Base-by-base conservation (phyloP, 1,140 invertebrate species). In the Oreohelix idahoensis region DNA sequence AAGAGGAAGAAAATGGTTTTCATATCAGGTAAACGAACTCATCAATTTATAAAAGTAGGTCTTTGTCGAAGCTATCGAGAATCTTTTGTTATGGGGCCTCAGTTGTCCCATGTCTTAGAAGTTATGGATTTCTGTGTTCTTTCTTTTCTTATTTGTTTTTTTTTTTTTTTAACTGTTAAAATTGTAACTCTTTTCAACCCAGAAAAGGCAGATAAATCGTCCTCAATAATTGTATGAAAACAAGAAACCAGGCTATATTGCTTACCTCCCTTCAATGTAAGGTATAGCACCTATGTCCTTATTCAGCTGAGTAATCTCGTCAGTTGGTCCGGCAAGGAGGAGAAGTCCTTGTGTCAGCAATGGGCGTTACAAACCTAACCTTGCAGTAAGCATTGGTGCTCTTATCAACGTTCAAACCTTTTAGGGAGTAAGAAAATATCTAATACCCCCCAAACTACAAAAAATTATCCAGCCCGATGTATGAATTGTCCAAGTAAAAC, bases 341-440 rank as follows among this genome's bases (percentile, higher is more conserved):
- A 97, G 98, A 79, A 98, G 99, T 81, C 98, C 98, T 98, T 77
- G 98, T 99, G 93, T 99, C 98, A 69, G 98, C 98, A 93, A 99
- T 99, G n/a, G 42, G 97, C 39, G 97, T 98, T 93, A 97, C 93
- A 90, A 97, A 99, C 23, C 91, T 91, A 63, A 89, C 90, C 15
- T 85, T 75, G 84, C 92, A 92, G 85, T 84, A 91, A 58, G 53
- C 23, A 20, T 2, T 58, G 5, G 1, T n/a, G 53, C 53, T 58
- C 53, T 58, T 58, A 20, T 58, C 53, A 58, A 58, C 53, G 10
- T 4, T 58, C 53, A 58, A 5, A 20, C 53, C 20, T 20, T 58
- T 10, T 15, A 58, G 1, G 26, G 4, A 58, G 20, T 23, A 58
- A 20, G 20, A 58, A n/a, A 58, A 15, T 23, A 45, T 45, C 15